These are phyloP conservation scores for Drosophila sordidula DNA, from an alignment of 2,888 invertebrate genomes.

Conservation along the genomic window DNA sequence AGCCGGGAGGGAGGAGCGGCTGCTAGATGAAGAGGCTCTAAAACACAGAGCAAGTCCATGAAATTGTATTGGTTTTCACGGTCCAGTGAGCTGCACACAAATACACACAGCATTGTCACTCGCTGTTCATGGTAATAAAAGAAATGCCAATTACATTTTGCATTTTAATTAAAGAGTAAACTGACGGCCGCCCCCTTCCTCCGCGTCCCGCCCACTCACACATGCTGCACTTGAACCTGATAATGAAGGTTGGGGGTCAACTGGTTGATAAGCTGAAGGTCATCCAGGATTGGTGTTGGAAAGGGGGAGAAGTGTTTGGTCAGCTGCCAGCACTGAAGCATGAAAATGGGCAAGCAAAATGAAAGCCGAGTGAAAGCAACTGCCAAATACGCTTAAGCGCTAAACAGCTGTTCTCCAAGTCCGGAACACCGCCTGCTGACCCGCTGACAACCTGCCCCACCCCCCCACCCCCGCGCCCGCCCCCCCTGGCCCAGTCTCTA, in stretches of 20 bases:
- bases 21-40: not conserved
- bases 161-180: slow-evolving; percentile 59
- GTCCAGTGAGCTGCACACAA: slow-evolving; percentile 40
- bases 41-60: slow-evolving; percentile 21
- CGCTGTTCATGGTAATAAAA: slow-evolving; percentile 15
- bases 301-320: not conserved
- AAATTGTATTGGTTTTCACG: slow-evolving; percentile 56
- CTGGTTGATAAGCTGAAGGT: slow-evolving; percentile 1
- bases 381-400: slow-evolving; percentile 56
- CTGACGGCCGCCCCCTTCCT: not conserved
- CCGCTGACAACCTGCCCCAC: not conserved
- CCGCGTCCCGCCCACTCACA: not conserved
- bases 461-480: not conserved
- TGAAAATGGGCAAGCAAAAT: slow-evolving; percentile 29
- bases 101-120: not conserved
- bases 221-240: slow-evolving; percentile 11
- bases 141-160: slow-evolving; percentile 42
- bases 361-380: slow-evolving; percentile 40
- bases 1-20: not conserved
- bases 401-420: slow-evolving; percentile 46
- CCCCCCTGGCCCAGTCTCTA: slow-evolving; percentile 7
- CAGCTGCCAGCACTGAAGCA: slow-evolving; percentile 46
- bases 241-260: slow-evolving; percentile 23
- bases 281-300: not conserved
- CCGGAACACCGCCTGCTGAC: slow-evolving; percentile 10